Conservation (phyloP, 2,888 invertebrate genomes). For the Phasia obesa region DNA sequence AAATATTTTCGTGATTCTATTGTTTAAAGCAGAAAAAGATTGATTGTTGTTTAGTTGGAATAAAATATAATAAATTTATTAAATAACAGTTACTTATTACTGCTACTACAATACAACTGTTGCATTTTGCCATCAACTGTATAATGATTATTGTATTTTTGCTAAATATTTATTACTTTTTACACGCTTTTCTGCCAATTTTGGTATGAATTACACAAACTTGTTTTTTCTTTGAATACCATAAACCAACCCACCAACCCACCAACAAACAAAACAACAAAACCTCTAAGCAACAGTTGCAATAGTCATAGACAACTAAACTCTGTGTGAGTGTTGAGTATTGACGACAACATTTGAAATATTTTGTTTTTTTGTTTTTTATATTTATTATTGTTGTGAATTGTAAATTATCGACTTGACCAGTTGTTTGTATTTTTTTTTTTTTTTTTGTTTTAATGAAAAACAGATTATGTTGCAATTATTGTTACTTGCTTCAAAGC, state of each 20-base stretch:
- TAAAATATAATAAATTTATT: slow-evolving; percentile 48
- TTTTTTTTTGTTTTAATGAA: slow-evolving; percentile 1
- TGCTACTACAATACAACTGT: background rate
- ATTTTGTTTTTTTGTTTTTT: background rate
- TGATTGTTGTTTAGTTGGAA: slow-evolving; percentile 10
- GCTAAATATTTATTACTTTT: slow-evolving; percentile 62
- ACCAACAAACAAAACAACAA: background rate
- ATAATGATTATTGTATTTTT: background rate
- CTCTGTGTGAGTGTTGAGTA: slow-evolving; percentile 7
- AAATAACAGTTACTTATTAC: slow-evolving; percentile 46
- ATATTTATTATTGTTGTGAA: slow-evolving; percentile 6
- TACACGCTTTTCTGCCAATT: slow-evolving; percentile 68
- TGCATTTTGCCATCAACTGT: slow-evolving; percentile 15
- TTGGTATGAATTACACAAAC: slow-evolving; percentile 61
- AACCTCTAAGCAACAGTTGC: slow-evolving; percentile 5
- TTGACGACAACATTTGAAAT: slow-evolving; percentile 36
- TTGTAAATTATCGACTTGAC: slow-evolving; percentile 45
- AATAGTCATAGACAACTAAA: too few relatives aligned
- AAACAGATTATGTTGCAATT: slow-evolving; percentile 60
- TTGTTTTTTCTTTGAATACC: slow-evolving; percentile 45
- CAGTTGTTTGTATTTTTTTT: slow-evolving; percentile 19
- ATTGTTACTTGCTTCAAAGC: slow-evolving; percentile 36
- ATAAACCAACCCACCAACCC: slow-evolving; percentile 11
- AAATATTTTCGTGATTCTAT: slow-evolving; percentile 50
- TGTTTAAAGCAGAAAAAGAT: slow-evolving; percentile 1